Evolutionary conservation across 2,113 vertebrate genomes (phyloP), one percentile per base, ranked within the genome.

Genomic region (Elachura formosa): DNA sequence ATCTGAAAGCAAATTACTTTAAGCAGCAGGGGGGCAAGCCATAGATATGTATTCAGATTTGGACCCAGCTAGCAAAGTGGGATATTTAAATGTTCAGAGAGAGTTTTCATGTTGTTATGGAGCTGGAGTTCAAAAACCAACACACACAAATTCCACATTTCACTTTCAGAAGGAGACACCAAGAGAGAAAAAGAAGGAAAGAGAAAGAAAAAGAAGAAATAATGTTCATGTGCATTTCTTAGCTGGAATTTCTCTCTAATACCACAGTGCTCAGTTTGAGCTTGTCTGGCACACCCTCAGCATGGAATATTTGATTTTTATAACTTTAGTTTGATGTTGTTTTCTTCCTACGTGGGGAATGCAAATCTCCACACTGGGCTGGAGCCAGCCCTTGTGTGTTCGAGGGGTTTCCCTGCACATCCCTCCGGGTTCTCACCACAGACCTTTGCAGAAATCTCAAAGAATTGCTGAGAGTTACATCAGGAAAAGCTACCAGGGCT

Each of bases 1-100:
- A 95, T 95, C 40, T 59, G 59, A 96, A 80, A 66, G 24, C 46
- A 96, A 92, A 94, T 80, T 94, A 58, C 80, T 94, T 93, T 62
- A 52, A 84, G 31, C 61, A 90, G 85, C 64, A 92, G 59, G 71
- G 31, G 33, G 48, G 78, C 77, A 86, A 62, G 21, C 45, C 52
- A 43, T 7, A 89, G 86, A 83, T 59, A 54, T 20, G 24, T 40
- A 52, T 48, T 72, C 41, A 52, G 67, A 69, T 90, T 93, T 73
- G 77, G 61, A 72, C 31, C n/a, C 75, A 59, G 0, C 36, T 48
- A 71, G 56, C 52, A 22, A 84, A 69, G 41, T 34, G 38, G 26
- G 41, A 81, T 74, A 63, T 93, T 92, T 90, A 91, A 89, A 91
- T 78, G 52, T 33, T 79, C 56, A 15, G 62, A 43, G 58, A 34